Base-by-base conservation (phyloP, 2,888 invertebrate species). In the Adela reaumurella region DNA sequence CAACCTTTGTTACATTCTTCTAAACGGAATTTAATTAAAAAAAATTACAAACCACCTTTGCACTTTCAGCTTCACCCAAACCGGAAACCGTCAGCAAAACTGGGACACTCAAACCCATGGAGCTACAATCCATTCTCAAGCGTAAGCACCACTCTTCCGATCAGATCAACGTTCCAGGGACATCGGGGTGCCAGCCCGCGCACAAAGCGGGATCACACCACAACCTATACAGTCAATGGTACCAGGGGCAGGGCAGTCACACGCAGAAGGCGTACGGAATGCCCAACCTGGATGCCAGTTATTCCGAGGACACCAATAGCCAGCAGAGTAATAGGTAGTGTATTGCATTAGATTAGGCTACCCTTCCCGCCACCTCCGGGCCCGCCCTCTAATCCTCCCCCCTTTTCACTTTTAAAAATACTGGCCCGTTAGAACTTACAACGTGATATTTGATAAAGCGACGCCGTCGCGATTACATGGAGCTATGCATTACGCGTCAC, bases 281-380 rank as follows among this genome's bases (percentile, higher is more conserved):
- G 53, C 82, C 82, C 50, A 70, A 70, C 52, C 61, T 77, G 49
- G 82, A 77, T 54, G 76, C 82, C 48, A 77, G 76, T 35, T 81
- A 78, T 54, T 88, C 87, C 0, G 88, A 88, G 58, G 88, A 87
- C 63, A 87, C 88, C 1, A 81, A 82, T 35, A 88, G 88, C 59
- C 83, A 87, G 63, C 84, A 85, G 50, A 82, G 82, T 57, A 82
- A 81, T 52, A 84, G 84, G 74, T 84, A n/a, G n/a, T n/a, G n/a
- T n/a, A n/a, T n/a, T n/a, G n/a, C n/a, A n/a, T n/a, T n/a, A n/a
- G n/a, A n/a, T n/a, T n/a, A n/a, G n/a, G n/a, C n/a, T n/a, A n/a
- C n/a, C n/a, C n/a, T n/a, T n/a, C n/a, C n/a, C n/a, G n/a, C n/a
- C n/a, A n/a, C n/a, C n/a, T n/a, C n/a, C n/a, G n/a, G n/a, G n/a